These are phyloP conservation scores for Eristalis intricaria DNA, from an alignment of 2,888 invertebrate genomes.

Conservation along the genomic window DNA sequence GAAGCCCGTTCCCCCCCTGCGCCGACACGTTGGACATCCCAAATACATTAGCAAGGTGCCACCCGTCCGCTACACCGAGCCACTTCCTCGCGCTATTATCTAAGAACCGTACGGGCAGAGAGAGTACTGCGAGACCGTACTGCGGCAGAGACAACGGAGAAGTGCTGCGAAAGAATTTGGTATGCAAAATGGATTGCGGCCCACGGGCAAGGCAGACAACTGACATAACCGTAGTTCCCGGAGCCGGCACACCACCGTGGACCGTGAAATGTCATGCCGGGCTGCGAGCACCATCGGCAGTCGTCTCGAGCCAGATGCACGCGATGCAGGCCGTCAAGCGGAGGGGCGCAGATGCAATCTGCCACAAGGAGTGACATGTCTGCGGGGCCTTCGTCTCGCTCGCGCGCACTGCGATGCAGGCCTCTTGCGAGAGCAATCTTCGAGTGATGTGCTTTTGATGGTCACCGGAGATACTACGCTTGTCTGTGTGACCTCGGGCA, in stretches of 20 bases:
- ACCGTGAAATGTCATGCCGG: constrained; percentile 47
- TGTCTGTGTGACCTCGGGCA: constrained; percentile 38
- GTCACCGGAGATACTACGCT: constrained; percentile 25
- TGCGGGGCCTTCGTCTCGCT: constrained; percentile 18
- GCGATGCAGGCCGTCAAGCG: background rate
- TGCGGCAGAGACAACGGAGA: constrained; percentile 4
- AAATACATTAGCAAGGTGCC: constrained; percentile 62
- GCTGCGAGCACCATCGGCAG: constrained; percentile 16
- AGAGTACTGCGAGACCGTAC: too few relatives aligned
- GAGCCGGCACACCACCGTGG: constrained; percentile 5
- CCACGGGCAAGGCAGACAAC: constrained; percentile 51
- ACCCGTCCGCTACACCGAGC: constrained; percentile 31
- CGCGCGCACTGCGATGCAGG: constrained; percentile 28
- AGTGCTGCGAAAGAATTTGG: constrained; percentile 42
- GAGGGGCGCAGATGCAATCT: constrained; percentile 18
- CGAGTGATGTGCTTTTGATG: constrained; percentile 43
- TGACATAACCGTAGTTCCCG: constrained; percentile 56
- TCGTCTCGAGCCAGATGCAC: constrained; percentile 9
- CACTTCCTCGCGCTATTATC: constrained; percentile 34
- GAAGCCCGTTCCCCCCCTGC: constrained; percentile 24
- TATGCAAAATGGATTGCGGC: constrained; percentile 64
- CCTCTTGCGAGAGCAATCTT: constrained; percentile 42
- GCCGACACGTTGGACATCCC: constrained; percentile 40
- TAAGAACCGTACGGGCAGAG: constrained; percentile 43
- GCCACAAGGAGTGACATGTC: constrained; percentile 59